Evolutionary conservation across 2,797 vertebrate species (phyloP).

Genomic region (Eutrigla gurnardus): DNA sequence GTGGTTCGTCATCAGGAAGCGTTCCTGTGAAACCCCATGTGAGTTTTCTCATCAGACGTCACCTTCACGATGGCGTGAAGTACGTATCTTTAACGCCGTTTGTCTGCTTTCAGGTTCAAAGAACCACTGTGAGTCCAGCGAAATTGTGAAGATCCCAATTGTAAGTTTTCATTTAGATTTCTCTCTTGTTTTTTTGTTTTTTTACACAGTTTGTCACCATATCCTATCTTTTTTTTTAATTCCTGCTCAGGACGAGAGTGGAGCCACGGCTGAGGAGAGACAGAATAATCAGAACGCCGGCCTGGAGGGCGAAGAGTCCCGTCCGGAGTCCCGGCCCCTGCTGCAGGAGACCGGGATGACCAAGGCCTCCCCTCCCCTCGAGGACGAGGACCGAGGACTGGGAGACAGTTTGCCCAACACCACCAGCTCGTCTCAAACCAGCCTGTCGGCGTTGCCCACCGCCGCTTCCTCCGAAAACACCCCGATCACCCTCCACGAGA

Average conservation of each 20-base stretch:
- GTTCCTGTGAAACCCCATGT: conserved; percentile 68
- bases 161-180: conserved; percentile 70
- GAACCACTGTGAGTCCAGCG: conserved; percentile 62
- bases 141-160: conserved; percentile 84
- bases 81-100: conserved; percentile 7
- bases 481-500: conserved; percentile 70
- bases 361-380: conserved; percentile 79
- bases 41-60: conserved; percentile 49
- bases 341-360: conserved; percentile 83
- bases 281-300: conserved; percentile 82
- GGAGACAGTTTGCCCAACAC: conserved; percentile 88
- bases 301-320: conserved; percentile 80
- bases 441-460: conserved; percentile 81
- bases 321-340: conserved; percentile 79
- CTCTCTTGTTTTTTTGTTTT: background rate
- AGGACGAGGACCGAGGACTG: conserved; percentile 86
- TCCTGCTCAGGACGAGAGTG: conserved; percentile 71
- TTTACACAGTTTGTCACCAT: background rate
- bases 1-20: conserved; percentile 61
- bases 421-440: conserved; percentile 87
- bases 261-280: conserved; percentile 79
- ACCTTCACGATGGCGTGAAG: background rate
- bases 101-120: conserved; percentile 64
- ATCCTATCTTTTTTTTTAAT: background rate
- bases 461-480: conserved; percentile 70